Base-by-base conservation (phyloP, 2,888 invertebrate species). In the Arctia plantaginis region DNA sequence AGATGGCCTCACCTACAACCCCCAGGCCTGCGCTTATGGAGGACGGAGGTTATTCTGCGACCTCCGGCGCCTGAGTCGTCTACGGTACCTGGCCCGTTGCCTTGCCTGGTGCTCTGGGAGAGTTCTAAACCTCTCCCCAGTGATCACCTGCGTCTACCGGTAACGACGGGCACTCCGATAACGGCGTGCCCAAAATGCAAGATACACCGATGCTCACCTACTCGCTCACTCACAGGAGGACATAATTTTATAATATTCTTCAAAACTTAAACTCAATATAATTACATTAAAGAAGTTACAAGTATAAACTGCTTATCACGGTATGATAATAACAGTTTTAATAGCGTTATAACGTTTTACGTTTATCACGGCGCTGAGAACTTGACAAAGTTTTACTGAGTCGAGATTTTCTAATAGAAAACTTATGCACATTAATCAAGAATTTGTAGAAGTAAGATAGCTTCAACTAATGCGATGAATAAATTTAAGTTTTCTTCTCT, bases 271-370 rank as follows among this genome's bases (percentile, higher is more conserved):
- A n/a, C 10, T 55, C 4, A 55, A n/a, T n/a, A 51, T 23, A 51
- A 59, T 62, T 30, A 62, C 18, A 30, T 62, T 8, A 15, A 62
- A 62, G 62, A 30, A 62, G 62, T 55, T 55, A 7, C n/a, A 55
- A 55, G n/a, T 23, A 55, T 55, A 62, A 62, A 62, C 62, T 62
- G 62, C 62, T 30, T 30, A 62, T 62, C 62, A 62, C 30, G 62
- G 30, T 62, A 8, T 62, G 62, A 62, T 62, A 30, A 62, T 62
- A 62, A 62, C 62, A 15, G 27, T 62, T 62, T 30, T 62, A 62
- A 30, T 59, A 59, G 27, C 30, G 30, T 62, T 62, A 62, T 62
- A 62, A 62, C 30, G 30, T 30, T 62, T 62, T 62, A 62, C 30
- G 62, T 30, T 62, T 62, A 62, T 62, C 18, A 62, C 62, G 62